Conservation (phyloP, 2,888 invertebrate species). For the Polyommatus icarus region DNA sequence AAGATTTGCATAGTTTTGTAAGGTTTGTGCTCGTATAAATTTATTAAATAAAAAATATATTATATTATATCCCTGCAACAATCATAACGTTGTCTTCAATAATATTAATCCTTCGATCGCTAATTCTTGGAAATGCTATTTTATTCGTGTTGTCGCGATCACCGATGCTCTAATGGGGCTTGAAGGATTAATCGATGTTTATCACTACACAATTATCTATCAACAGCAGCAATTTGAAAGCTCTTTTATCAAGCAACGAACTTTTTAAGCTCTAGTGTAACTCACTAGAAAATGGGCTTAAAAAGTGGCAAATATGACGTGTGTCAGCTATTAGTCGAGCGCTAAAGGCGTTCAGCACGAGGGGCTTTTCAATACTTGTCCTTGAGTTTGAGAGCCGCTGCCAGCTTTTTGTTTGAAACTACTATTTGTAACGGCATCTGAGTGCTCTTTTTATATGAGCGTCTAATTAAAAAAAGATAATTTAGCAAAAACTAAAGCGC, state of each 20-base stretch:
- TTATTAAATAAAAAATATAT: too few relatives aligned
- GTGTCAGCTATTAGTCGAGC: slow-evolving; percentile 29
- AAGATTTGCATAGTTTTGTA: too few relatives aligned
- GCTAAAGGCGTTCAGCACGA: slow-evolving; percentile 21
- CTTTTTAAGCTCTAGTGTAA: not conserved
- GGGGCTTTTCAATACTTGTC: slow-evolving; percentile 28
- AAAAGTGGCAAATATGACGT: slow-evolving; percentile 28
- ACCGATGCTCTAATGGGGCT: too few relatives aligned
- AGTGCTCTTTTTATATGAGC: slow-evolving; percentile 28
- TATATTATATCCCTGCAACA: too few relatives aligned
- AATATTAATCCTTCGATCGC: not conserved
- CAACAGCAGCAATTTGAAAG: not conserved
- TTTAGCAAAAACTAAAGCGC: slow-evolving; percentile 20
- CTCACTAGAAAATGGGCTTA: not conserved
- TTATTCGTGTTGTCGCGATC: too few relatives aligned
- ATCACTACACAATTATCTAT: not conserved
- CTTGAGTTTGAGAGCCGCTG: slow-evolving; percentile 29
- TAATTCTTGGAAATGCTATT: too few relatives aligned
- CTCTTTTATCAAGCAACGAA: not conserved
- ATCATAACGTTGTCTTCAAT: not conserved
- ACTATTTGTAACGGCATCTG: slow-evolving; percentile 23
- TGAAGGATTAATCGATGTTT: not conserved
- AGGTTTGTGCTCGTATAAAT: too few relatives aligned
- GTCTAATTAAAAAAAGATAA: slow-evolving; percentile 30
- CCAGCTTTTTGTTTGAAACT: slow-evolving; percentile 27